Conservation (phyloP, 2,113 vertebrate species). For the Cyprinodon brontotheroides region DNA sequence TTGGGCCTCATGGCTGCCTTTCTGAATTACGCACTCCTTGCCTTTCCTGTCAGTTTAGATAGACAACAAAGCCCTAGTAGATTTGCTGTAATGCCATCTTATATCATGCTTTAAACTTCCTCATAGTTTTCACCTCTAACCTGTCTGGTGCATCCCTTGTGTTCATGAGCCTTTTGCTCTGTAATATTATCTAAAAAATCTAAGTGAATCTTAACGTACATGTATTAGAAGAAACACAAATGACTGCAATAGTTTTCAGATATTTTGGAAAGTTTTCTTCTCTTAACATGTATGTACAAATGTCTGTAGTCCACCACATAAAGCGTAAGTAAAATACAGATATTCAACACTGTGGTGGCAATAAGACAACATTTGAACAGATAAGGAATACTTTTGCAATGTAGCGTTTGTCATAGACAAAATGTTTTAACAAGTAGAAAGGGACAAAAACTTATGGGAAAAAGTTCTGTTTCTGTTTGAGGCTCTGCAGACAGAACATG, state of each 20-base stretch:
- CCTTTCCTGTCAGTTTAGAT: neutral
- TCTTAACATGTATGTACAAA: neutral
- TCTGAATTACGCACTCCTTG: neutral
- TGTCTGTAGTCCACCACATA: neutral
- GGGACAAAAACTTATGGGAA: conserved; percentile 6
- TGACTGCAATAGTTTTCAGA: neutral
- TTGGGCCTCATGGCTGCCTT: neutral
- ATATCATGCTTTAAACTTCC: neutral
- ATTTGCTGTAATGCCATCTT: neutral
- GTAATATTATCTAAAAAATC: neutral
- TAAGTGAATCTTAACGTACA: neutral
- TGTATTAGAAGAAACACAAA: neutral
- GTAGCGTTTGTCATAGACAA: neutral
- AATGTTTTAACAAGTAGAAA: neutral
- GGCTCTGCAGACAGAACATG: conserved; percentile 12
- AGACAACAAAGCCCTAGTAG: neutral
- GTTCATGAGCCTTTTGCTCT: neutral
- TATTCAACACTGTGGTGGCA: too few species aligned
- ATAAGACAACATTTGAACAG: too few species aligned
- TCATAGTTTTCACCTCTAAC: too few species aligned
- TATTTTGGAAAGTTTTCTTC: neutral
- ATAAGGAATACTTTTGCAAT: too few species aligned
- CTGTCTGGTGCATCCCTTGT: neutral
- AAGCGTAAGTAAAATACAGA: too few species aligned
- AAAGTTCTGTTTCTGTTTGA: neutral